Base-by-base conservation (phyloP, 2,888 invertebrate species). In the Cataglyphis altisquamis region DNA sequence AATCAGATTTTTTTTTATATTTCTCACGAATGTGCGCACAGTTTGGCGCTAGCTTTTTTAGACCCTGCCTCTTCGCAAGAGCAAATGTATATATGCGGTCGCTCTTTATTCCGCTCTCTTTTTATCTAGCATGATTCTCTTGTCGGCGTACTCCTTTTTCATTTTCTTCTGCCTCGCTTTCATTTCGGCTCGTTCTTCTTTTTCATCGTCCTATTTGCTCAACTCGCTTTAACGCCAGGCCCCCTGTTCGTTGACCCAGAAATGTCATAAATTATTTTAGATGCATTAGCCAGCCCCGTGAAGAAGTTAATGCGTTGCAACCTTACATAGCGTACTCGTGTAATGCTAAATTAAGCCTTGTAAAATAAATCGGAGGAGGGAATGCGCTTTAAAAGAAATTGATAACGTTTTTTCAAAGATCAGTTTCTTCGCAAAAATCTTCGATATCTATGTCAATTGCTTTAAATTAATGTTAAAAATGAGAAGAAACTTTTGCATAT, bases 241-340 rank as follows among this genome's bases (percentile, higher is more conserved):
- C 32, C 32, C 32, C 72, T 70, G 45, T 60, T 72, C 73, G 73
- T 72, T 48, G 73, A 72, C 60, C 72, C 45, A 29, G 45, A 80
- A 80, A 80, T n/a, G 73, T 80, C 45, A 45, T 80, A 80, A 80
- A 80, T 80, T 78, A 78, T 78, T 72, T 78, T 72, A 70, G 21
- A 72, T 41, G 25, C 29, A 66, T 67, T 41, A 39, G 57, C 25
- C 29, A 67, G 41, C 10, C 32, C 10, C 18, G 25, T 15, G 73
- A 18, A 57, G 25, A 66, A 68, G 52, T 77, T 55, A 55, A 77
- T 55, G 39, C 29, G 39, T n/a, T n/a, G 9, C 25, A 41, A 55
- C n/a, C 55, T 67, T 68, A 29, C 18, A 12, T 64, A 39, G n/a
- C 32, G 29, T 29, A 57, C 1, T 25, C 8, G 15, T 25, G 18